Base-by-base conservation (phyloP, 2,888 invertebrate genomes). In the Dione juno region DNA sequence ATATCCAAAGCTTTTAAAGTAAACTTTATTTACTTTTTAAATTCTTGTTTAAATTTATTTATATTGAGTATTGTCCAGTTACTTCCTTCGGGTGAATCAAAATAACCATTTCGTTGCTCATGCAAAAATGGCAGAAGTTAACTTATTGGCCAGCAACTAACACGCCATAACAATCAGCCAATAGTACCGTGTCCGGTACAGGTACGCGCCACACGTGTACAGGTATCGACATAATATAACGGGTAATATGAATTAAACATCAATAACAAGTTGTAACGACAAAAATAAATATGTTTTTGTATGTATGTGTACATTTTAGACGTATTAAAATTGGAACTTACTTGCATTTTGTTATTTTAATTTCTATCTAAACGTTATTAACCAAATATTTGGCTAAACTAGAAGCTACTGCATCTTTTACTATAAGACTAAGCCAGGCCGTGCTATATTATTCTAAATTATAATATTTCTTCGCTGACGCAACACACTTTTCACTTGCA, bases 401-500 rank as follows among this genome's bases (percentile, higher is more conserved):
- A n/a, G n/a, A n/a, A n/a, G n/a, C n/a, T n/a, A n/a, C n/a, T n/a
- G n/a, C n/a, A n/a, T n/a, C n/a, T n/a, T n/a, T n/a, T n/a, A n/a
- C n/a, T n/a, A 45, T 45, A 45, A 14, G 21, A 53, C 8, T 28
- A 14, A 37, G 14, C 37, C n/a, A 40, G 16, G 16, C 37, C 37
- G 11, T 28, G 28, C 3, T 11, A 6, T 6, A 16, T 16, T 57
- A 16, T 37, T 57, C 61, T 35, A 28, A 61, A 35, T 45, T 45
- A 61, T 45, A 13, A 40, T 19, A 50, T 52, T 64, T 21, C 40
- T 19, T 64, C 52, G 1, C 14, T 48, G 64, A 64, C 19, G 37
- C 40, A 64, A 64, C 40, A 21, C 6, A 64, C 40, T 40, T 64
- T 64, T 21, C 40, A 19, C 40, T 64, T 64, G 64, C 64, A 50